Base-by-base conservation (phyloP, 2,113 vertebrate genomes). In the Ageneiosus marmoratus region DNA sequence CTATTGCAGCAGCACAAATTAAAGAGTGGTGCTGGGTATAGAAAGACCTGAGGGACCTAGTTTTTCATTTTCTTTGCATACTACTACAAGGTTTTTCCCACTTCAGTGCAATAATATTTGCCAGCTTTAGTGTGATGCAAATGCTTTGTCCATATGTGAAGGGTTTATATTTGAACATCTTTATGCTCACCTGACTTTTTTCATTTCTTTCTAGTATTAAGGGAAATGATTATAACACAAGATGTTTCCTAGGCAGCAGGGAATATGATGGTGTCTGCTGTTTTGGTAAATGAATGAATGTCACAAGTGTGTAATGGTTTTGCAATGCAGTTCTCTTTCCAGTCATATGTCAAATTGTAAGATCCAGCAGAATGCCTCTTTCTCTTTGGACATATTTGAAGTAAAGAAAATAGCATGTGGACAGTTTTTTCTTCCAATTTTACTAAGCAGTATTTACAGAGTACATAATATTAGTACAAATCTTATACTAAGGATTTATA, bases 91-190 rank as follows among this genome's bases (percentile, higher is more conserved):
- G 18, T 22, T 22, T 22, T 13, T 67, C 20, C 3, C 9, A 41
- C 8, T 65, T 51, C 56, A 74, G 46, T 63, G 18, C 50, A 80
- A 56, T 83, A 79, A 55, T 70, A 60, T 86, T 79, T n/a, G 27
- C 56, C 12, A 32, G 24, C 60, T 9, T 29, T 32, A 46, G 56
- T 78, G 11, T 60, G 34, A 41, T 10, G 62, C 16, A 58, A 48
- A 24, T 67, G 78, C 29, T 32, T 24, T 53, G 29, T 69, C 32
- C 2, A 37, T 67, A 67, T 37, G 16, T 24, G 34, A 69, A 69
- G 18, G 32, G 32, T 80, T 34, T 37, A 37, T 80, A 53, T 51
- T 29, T 65, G 62, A 51, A 24, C 6, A n/a, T 9, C 62, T 32
- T 34, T 46, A 65, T 48, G 16, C 77, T 79, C 27, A 32, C 11